Percentiles rank a stretch among this genome's conserved stretches.
phyloP scores from a whole-genome alignment of 2,797 vertebrate species.

The Synanceia verrucosa region DNA sequence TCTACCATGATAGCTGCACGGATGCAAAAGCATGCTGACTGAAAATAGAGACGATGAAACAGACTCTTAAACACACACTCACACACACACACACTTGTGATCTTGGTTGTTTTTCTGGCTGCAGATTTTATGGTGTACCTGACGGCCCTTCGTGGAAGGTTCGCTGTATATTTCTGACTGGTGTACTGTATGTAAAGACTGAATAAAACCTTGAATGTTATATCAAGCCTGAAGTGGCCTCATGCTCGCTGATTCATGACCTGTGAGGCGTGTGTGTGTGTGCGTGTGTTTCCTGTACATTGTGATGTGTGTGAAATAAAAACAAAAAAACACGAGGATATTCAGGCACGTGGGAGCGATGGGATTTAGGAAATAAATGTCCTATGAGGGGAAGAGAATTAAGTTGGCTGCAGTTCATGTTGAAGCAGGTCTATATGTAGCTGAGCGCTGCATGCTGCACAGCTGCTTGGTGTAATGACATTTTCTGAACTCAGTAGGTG shows the following conservation, averaged over 20 bases:
- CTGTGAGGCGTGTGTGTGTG: neutral
- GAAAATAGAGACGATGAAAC: constrained; percentile 40
- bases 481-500: constrained; percentile 66
- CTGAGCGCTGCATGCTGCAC: constrained; percentile 39
- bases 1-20: constrained; percentile 59
- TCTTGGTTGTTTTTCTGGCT: constrained; percentile 60
- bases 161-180: constrained; percentile 83
- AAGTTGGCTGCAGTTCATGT: constrained; percentile 27
- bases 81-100: constrained; percentile 55
- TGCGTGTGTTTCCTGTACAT: neutral
- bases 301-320: neutral
- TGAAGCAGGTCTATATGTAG: constrained; percentile 49
- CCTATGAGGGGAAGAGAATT: constrained; percentile 20
- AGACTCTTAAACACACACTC: constrained; percentile 32
- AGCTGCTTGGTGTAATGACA: constrained; percentile 57
- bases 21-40: constrained; percentile 62
- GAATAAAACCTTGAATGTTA: constrained; percentile 88
- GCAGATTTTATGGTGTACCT: constrained; percentile 76
- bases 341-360: constrained; percentile 26
- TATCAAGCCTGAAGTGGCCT: constrained; percentile 58
- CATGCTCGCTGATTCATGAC: constrained; percentile 58
- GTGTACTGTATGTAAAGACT: constrained; percentile 85
- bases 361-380: constrained; percentile 24
- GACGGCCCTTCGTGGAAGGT: constrained; percentile 76
- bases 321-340: constrained; percentile 31